Base-by-base conservation (phyloP, 2,797 vertebrate species). In the Ctenochaetus hawaiiensis region DNA sequence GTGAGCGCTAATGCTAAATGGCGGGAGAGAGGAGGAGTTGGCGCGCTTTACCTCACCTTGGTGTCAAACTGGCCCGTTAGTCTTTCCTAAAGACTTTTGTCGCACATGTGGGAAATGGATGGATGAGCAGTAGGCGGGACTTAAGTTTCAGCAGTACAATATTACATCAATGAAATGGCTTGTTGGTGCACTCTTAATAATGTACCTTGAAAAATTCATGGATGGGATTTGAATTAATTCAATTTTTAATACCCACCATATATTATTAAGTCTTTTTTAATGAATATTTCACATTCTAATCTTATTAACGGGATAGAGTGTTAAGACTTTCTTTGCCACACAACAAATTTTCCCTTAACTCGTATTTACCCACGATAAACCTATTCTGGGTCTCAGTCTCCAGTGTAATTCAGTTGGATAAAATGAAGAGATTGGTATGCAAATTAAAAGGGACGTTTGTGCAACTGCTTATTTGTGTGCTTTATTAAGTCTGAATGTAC, bases 201-300 rank as follows among this genome's bases (percentile, higher is more conserved):
- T 90, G 90, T 86, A 83, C 49, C 78, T 87, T 94, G 72, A 94
- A 93, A 93, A 87, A 92, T 93, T 92, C 76, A 91, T 89, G 82
- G 37, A 4, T 18, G 30, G 81, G 89, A 93, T 92, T 90, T 91
- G 86, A 94, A 92, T 86, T 86, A 73, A 91, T 91, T 92, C 20
- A 66, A 92, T 92, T 90, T 94, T 94, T 93, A 93, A 93, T 93
- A 76, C 61, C 68, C 49, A 14, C 30, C 85, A 94, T 95, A 91
- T 88, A 95, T 95, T 95, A 95, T 95, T 94, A 91, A 95, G 83
- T 72, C 75, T 73, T 89, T 88, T 71, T 70, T 72, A 62, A 93
- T 94, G 54, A 95, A 95, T 92, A 86, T 90, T 94, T 94, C 69
- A 94, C 80, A 8, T 83, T 85, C 86, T 92, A 91, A 94, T 95